A percentile compares a stretch with the other conserved stretches of the same genome.
These are phyloP conservation scores for Eunapius fragilis DNA, from an alignment of 37 sponge, comb jelly and placozoan genomes.

Conservation along the genomic window DNA sequence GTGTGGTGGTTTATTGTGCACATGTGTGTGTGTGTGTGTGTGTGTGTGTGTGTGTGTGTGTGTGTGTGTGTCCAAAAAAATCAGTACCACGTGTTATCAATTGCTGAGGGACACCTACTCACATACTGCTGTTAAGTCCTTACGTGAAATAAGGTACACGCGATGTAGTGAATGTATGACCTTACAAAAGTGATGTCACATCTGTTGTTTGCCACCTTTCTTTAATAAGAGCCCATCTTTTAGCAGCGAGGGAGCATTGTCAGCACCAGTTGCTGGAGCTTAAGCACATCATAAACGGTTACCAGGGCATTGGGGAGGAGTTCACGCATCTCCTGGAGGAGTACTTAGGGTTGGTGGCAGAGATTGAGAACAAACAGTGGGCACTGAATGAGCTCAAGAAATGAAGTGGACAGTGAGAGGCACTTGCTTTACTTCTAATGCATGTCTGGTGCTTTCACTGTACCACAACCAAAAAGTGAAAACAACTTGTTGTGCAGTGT, in stretches of 20 bases:
- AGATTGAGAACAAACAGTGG: constrained; percentile 80
- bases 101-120: neutral
- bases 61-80: neutral
- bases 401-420: neutral
- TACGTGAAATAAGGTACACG: neutral
- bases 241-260: neutral
- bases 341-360: constrained; percentile 46
- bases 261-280: neutral
- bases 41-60: no score
- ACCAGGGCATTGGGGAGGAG: constrained; percentile 57
- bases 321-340: constrained; percentile 40
- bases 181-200: neutral
- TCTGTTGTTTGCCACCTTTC: neutral
- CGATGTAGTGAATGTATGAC: neutral
- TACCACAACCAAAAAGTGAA: neutral
- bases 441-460: no score
- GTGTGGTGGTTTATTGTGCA: no score
- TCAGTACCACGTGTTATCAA: neutral
- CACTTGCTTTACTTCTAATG: neutral
- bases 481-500: neutral
- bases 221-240: neutral
- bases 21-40: no score
- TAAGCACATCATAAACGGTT: constrained; percentile 1
- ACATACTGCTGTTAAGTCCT: neutral
- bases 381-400: constrained; percentile 64